Percentiles rank a stretch among this genome's conserved stretches.
Conservation (phyloP, 2,797 vertebrate species). For the Sphaeramia orbicularis region DNA sequence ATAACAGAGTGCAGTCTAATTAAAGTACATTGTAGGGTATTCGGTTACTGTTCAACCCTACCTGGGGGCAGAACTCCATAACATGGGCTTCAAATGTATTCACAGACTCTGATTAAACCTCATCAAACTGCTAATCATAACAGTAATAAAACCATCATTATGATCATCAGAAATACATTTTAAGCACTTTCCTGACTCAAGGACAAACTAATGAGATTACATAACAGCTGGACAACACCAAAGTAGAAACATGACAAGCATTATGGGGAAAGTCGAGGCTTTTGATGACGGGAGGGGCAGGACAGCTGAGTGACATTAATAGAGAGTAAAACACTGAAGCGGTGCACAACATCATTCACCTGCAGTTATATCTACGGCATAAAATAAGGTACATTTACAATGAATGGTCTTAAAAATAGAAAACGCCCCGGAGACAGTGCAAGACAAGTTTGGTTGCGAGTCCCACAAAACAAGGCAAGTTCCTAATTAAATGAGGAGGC, state of each 20-base stretch:
- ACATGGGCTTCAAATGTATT: not conserved
- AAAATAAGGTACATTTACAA: slow-evolving; percentile 35
- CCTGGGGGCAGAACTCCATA: not conserved
- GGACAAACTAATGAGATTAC: not conserved
- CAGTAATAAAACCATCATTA: not conserved
- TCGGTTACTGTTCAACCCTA: not conserved
- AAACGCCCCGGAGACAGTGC: slow-evolving; percentile 27
- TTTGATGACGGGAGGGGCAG: not conserved
- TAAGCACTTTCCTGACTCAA: slow-evolving; percentile 1
- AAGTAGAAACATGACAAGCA: not conserved
- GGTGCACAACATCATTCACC: slow-evolving; percentile 12
- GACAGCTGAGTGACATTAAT: slow-evolving; percentile 22
- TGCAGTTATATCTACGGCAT: slow-evolving; percentile 15
- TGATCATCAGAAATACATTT: not conserved
- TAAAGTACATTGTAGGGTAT: not conserved
- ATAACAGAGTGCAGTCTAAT: not conserved
- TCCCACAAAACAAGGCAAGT: slow-evolving; percentile 46
- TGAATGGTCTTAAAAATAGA: slow-evolving; percentile 33
- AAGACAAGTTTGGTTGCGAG: slow-evolving; percentile 40
- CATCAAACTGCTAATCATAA: not conserved
- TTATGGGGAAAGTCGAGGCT: not conserved
- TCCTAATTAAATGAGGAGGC: slow-evolving; percentile 69
- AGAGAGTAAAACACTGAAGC: slow-evolving; percentile 16
- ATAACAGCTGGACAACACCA: not conserved
- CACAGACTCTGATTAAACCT: not conserved